phyloP scores from a whole-genome alignment of 2,888 invertebrate species.

The Cephus rjabovi region DNA sequence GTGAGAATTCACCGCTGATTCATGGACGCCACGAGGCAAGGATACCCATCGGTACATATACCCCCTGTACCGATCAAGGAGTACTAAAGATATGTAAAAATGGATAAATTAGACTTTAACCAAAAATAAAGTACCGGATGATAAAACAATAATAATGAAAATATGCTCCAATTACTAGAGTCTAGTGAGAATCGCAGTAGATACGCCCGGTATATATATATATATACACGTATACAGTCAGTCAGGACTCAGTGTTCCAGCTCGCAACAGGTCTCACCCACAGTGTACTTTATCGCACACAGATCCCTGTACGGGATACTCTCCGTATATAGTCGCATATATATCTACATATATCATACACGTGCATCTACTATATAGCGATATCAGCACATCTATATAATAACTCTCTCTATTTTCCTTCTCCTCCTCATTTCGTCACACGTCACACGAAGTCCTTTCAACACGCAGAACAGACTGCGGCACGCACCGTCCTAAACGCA shows the following conservation, averaged over 20 bases:
- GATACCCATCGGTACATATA: neutral
- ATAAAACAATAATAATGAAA: neutral
- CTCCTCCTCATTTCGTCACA: neutral
- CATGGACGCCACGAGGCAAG: neutral
- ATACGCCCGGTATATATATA: neutral
- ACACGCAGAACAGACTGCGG: neutral
- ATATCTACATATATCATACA: neutral
- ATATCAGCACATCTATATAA: neutral
- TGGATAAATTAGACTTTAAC: neutral
- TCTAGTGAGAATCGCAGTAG: slow-evolving; percentile 2
- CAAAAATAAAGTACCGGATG: neutral
- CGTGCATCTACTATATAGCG: neutral
- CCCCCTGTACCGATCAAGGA: neutral
- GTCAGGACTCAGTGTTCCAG: slow-evolving; percentile 30
- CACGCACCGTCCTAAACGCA: neutral
- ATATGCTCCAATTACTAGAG: neutral
- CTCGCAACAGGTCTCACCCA: slow-evolving; percentile 61
- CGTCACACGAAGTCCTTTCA: neutral
- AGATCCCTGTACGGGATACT: slow-evolving; percentile 7
- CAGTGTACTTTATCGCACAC: slow-evolving; percentile 14
- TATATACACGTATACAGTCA: neutral
- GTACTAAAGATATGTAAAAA: neutral
- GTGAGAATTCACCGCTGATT: neutral
- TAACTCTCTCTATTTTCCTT: neutral
- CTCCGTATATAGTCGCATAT: neutral